These are phyloP conservation scores for Nyctibius bracteatus DNA, from an alignment of 2,113 vertebrate species.

Conservation along the genomic window DNA sequence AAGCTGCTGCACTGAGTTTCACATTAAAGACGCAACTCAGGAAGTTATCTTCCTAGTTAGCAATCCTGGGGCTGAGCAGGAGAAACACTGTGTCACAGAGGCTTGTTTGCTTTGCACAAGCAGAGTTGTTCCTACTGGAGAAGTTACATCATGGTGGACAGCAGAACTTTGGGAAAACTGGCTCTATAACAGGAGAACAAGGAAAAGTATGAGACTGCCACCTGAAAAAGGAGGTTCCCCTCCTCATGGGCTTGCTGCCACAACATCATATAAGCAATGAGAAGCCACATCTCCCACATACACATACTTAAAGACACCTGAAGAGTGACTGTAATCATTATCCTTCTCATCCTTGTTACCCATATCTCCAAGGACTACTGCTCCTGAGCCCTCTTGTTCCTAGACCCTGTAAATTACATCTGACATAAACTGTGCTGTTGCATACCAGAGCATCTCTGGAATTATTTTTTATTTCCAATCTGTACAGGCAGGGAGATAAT, in stretches of 20 bases:
- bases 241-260: background rate
- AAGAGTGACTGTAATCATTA: background rate
- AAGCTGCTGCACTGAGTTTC: background rate
- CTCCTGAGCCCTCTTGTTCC: background rate
- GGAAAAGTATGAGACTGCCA: background rate
- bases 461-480: background rate
- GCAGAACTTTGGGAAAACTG: background rate
- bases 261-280: background rate
- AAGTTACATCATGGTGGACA: background rate
- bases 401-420: background rate
- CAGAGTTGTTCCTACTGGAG: background rate
- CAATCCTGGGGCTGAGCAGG: background rate
- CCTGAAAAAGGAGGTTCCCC: background rate
- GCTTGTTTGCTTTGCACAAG: background rate
- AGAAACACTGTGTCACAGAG: rapidly evolving
- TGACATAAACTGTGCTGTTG: background rate
- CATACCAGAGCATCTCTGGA: background rate
- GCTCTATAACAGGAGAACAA: background rate
- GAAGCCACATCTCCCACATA: background rate
- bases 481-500: background rate
- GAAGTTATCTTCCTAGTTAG: background rate
- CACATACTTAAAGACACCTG: background rate
- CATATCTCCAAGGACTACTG: background rate
- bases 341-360: background rate
- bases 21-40: background rate